Conservation (phyloP, 2,113 vertebrate species). For the Nanorana parkeri region DNA sequence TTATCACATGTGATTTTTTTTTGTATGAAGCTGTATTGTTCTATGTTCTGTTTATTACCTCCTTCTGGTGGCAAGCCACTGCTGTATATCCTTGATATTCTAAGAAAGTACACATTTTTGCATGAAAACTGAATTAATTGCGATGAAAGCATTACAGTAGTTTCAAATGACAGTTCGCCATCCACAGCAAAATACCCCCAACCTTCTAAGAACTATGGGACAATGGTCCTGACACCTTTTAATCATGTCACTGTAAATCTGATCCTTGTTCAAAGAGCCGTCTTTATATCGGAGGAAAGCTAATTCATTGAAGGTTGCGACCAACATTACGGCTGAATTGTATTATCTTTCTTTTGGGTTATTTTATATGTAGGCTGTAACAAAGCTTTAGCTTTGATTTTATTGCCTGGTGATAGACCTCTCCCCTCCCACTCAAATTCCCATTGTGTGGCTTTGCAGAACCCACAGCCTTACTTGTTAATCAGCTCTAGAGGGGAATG, state of each 20-base stretch:
- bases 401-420: slow-evolving; percentile 42
- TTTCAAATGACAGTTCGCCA: slow-evolving; percentile 43
- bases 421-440: slow-evolving; percentile 37
- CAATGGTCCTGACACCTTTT: slow-evolving; percentile 49
- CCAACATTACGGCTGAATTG: slow-evolving; percentile 31
- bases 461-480: not conserved
- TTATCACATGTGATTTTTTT: too few species aligned
- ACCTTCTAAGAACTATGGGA: slow-evolving; percentile 6
- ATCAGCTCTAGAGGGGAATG: not conserved
- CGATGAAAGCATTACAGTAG: slow-evolving; percentile 6
- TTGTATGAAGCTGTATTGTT: not conserved
- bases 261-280: slow-evolving; percentile 38
- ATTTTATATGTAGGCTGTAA: slow-evolving; percentile 41
- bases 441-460: slow-evolving; percentile 16
- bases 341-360: slow-evolving; percentile 27
- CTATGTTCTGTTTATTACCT: slow-evolving; percentile 19
- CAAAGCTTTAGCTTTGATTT: slow-evolving; percentile 21
- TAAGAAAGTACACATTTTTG: not conserved
- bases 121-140: slow-evolving; percentile 31
- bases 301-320: slow-evolving; percentile 35
- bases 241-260: slow-evolving; percentile 42
- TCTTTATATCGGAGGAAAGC: slow-evolving; percentile 16
- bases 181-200: not conserved
- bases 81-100: not conserved
- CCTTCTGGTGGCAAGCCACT: not conserved